phyloP scores from a whole-genome alignment of 2,113 vertebrate species.

The Dipodomys ordii region DNA sequence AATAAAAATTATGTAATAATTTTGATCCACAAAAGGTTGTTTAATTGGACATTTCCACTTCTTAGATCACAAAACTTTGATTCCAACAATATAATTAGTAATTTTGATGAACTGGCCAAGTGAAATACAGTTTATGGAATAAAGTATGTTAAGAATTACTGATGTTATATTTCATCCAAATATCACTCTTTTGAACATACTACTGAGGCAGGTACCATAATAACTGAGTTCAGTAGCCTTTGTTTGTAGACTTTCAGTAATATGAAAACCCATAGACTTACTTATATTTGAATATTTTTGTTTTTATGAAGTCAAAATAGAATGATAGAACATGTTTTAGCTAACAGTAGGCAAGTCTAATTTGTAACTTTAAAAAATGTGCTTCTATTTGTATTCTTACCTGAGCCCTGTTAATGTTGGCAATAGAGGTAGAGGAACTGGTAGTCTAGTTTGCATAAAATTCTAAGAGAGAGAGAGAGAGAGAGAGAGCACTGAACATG shows the following conservation, averaged over 20 bases:
- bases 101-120: constrained; percentile 27
- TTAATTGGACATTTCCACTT: constrained; percentile 48
- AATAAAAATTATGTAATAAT: constrained; percentile 45
- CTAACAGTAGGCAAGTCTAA: background rate
- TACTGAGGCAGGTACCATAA: background rate
- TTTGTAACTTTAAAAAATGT: background rate
- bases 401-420: background rate
- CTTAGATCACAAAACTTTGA: constrained; percentile 46
- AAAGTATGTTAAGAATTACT: constrained; percentile 8
- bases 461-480: background rate
- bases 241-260: constrained; percentile 50
- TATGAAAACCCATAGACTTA: background rate
- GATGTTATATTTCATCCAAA: background rate
- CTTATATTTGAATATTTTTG: constrained; percentile 24
- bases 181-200: background rate
- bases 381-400: background rate
- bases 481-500: background rate
- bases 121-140: constrained; percentile 38
- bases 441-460: background rate
- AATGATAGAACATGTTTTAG: constrained; percentile 12
- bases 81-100: constrained; percentile 43
- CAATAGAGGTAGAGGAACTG: background rate
- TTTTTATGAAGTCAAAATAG: constrained; percentile 42
- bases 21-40: constrained; percentile 13
- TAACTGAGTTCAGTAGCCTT: background rate